Conservation (phyloP, 2,113 vertebrate species). For the Neogobius melanostomus region DNA sequence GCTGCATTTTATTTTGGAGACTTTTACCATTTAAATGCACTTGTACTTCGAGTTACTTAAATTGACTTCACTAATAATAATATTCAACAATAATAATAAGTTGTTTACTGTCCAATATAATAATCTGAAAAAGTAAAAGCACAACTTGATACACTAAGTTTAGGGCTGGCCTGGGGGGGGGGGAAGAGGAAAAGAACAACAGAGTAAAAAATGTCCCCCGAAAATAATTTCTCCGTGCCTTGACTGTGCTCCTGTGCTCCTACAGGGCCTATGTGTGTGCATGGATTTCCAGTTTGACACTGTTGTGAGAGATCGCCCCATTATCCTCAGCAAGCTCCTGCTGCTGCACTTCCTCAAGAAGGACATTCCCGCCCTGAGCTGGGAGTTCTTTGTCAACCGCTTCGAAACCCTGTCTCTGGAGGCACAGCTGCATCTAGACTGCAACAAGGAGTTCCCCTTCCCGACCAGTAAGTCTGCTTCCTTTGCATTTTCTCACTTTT, state of each 20-base stretch:
- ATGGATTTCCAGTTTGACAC: constrained; percentile 99
- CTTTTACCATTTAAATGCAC: too few relatives aligned
- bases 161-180: too few relatives aligned
- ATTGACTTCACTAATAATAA: too few relatives aligned
- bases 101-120: not conserved
- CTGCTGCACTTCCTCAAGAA: constrained; percentile 94
- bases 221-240: not conserved
- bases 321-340: constrained; percentile 95
- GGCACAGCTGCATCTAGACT: constrained; percentile 97
- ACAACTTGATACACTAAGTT: not conserved
- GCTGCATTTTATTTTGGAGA: too few relatives aligned
- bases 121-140: not conserved
- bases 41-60: too few relatives aligned
- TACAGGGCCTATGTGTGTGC: constrained; percentile 93
- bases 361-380: constrained; percentile 96
- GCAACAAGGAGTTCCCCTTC: constrained; percentile 99
- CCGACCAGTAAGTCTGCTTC: constrained; percentile 87
- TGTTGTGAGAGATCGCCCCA: constrained; percentile 94
- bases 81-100: too few relatives aligned
- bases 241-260: constrained; percentile 5
- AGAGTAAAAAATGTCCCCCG: not conserved
- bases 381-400: constrained; percentile 99
- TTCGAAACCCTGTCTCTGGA: constrained; percentile 98
- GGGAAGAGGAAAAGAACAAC: not conserved
- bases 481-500: not conserved